Percentiles rank a stretch among this genome's conserved stretches.
These are phyloP conservation scores for Pseudonaja textilis DNA, from an alignment of 2,113 vertebrate genomes.

Conservation along the genomic window DNA sequence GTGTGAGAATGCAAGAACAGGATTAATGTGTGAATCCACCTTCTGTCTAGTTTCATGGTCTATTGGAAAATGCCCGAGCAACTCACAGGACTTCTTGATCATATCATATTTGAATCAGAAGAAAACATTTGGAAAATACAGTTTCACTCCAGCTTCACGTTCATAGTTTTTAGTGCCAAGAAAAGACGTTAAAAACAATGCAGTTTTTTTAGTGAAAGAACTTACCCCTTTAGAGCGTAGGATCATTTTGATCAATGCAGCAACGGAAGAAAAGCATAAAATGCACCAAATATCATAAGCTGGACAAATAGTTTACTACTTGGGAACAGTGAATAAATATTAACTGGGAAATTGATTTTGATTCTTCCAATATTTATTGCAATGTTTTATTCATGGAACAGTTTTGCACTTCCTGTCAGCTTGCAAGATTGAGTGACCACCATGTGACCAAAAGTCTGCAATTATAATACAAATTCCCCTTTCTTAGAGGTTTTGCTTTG, in stretches of 20 bases:
- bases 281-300: slow-evolving; percentile 49
- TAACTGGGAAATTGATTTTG: slow-evolving; percentile 55
- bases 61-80: neutral
- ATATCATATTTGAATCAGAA: slow-evolving; percentile 33
- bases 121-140: neutral
- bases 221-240: slow-evolving; percentile 17
- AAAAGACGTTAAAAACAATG: neutral
- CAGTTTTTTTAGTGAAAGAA: neutral
- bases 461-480: neutral
- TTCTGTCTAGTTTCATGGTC: neutral
- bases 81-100: neutral
- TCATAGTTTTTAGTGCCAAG: slow-evolving; percentile 32
- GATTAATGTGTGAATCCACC: neutral
- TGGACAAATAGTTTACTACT: slow-evolving; percentile 52
- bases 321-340: slow-evolving; percentile 63
- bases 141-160: slow-evolving; percentile 34
- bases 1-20: neutral
- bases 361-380: slow-evolving; percentile 51
- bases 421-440: slow-evolving; percentile 55
- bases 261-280: slow-evolving; percentile 54
- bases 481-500: neutral
- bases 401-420: slow-evolving; percentile 48
- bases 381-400: slow-evolving; percentile 59
- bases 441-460: neutral
- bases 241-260: slow-evolving; percentile 51